Evolutionary conservation across 2,888 invertebrate species (phyloP).

Genomic region (Epinotia demarniana): DNA sequence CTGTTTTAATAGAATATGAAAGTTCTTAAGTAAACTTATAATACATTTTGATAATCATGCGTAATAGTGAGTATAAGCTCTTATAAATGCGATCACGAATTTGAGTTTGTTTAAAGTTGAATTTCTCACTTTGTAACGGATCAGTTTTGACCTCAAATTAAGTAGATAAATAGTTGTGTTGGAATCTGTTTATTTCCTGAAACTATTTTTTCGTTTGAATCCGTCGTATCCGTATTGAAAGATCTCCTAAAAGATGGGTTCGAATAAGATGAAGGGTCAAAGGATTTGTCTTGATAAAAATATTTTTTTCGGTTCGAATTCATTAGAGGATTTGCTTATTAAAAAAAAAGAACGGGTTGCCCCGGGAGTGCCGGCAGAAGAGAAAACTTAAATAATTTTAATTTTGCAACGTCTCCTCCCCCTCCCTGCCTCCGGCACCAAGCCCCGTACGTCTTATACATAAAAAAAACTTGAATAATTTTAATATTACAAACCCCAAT

Average conservation of each 20-base stretch:
- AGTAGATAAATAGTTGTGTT: background rate
- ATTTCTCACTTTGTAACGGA: background rate
- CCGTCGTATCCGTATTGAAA: slow-evolving; percentile 16
- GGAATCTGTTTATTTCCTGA: background rate
- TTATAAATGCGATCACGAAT: background rate
- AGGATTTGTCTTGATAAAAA: slow-evolving; percentile 3
- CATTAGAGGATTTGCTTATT: background rate
- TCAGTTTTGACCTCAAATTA: background rate
- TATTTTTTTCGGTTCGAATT: slow-evolving; percentile 1
- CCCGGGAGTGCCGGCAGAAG: too few relatives aligned
- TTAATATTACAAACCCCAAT: too few relatives aligned
- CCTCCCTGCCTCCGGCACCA: too few relatives aligned
- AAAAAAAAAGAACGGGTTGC: background rate
- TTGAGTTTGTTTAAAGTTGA: background rate
- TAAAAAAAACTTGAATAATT: too few relatives aligned
- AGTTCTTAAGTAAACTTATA: background rate
- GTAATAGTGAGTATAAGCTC: too few relatives aligned
- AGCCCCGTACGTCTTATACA: too few relatives aligned
- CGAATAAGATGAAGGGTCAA: slow-evolving; percentile 13
- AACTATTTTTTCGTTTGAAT: too few relatives aligned
- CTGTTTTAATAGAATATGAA: background rate
- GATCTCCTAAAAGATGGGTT: slow-evolving; percentile 1
- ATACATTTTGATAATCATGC: too few relatives aligned
- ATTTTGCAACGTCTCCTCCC: too few relatives aligned
- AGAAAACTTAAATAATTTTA: too few relatives aligned